These are phyloP conservation scores for Epinephelus lanceolatus DNA, from an alignment of 2,113 vertebrate genomes.

Conservation along the genomic window DNA sequence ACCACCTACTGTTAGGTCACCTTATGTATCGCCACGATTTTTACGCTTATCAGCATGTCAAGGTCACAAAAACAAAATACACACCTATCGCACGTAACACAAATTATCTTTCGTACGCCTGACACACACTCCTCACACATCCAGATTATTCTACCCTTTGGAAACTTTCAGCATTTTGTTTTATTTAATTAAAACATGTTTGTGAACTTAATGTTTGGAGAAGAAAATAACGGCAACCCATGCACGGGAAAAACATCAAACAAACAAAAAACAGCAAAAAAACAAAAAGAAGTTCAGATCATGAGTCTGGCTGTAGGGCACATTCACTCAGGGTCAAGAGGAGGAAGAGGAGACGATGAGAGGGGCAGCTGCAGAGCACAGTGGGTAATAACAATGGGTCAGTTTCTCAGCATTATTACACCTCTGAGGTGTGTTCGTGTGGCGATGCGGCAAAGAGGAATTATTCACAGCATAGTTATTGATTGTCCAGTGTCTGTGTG, in stretches of 20 bases:
- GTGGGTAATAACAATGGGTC: background rate
- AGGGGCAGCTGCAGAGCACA: conserved; percentile 22
- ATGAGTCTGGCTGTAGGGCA: conserved; percentile 10
- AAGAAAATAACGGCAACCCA: conserved; percentile 65
- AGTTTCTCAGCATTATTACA: conserved; percentile 60
- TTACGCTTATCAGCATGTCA: conserved; percentile 45
- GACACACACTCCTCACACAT: conserved; percentile 24
- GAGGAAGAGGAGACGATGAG: conserved; percentile 15
- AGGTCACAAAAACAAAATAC: conserved; percentile 33
- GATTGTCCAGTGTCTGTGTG: conserved; percentile 76
- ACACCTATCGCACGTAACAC: conserved; percentile 27
- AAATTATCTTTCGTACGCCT: conserved; percentile 29
- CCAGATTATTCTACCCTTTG: conserved; percentile 60
- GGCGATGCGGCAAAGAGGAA: conserved; percentile 3
- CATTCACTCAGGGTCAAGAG: conserved; percentile 14
- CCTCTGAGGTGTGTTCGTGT: conserved; percentile 22
- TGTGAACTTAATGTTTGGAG: conserved; percentile 36
- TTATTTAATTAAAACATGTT: conserved; percentile 54
- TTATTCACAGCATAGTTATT: conserved; percentile 70
- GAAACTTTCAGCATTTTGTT: conserved; percentile 75
- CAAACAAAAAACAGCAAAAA: conserved; percentile 20
- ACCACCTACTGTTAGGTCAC: background rate
- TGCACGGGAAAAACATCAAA: conserved; percentile 55
- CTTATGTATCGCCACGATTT: conserved; percentile 9
- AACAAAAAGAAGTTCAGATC: conserved; percentile 18